Conservation (phyloP, 2,888 invertebrate genomes). For the Nezara viridula region DNA sequence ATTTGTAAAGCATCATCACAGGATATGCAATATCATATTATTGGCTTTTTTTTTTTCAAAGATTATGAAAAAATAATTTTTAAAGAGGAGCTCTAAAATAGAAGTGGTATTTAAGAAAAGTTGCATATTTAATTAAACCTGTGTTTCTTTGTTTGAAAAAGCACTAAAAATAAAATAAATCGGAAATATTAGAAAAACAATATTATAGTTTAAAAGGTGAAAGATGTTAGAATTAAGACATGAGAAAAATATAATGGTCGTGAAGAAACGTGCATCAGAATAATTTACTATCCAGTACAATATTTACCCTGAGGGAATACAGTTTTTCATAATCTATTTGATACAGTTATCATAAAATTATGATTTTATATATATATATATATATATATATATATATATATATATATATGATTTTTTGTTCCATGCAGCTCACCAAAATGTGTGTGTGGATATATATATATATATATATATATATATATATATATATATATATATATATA, state of each 20-base stretch:
- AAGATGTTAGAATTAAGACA: neutral
- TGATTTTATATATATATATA: too few species aligned
- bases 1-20: conserved; percentile 54
- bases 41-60: neutral
- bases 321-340: neutral
- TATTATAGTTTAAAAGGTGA: neutral
- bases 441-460: too few species aligned
- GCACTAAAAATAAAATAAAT: neutral
- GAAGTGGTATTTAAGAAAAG: neutral
- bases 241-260: neutral
- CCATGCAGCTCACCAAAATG: neutral
- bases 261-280: conserved; percentile 6
- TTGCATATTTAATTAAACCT: neutral
- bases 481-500: too few species aligned
- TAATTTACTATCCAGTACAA: neutral
- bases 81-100: neutral
- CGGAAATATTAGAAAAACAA: neutral
- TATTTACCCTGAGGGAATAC: neutral
- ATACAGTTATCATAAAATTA: neutral
- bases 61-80: neutral
- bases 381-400: too few species aligned
- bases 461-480: too few species aligned
- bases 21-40: conserved; percentile 42
- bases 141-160: neutral
- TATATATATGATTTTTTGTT: neutral